A percentile compares a stretch with the other conserved stretches of the same genome.
phyloP scores from a whole-genome alignment of 2,888 invertebrate genomes.

The Ophion slaviceki region DNA sequence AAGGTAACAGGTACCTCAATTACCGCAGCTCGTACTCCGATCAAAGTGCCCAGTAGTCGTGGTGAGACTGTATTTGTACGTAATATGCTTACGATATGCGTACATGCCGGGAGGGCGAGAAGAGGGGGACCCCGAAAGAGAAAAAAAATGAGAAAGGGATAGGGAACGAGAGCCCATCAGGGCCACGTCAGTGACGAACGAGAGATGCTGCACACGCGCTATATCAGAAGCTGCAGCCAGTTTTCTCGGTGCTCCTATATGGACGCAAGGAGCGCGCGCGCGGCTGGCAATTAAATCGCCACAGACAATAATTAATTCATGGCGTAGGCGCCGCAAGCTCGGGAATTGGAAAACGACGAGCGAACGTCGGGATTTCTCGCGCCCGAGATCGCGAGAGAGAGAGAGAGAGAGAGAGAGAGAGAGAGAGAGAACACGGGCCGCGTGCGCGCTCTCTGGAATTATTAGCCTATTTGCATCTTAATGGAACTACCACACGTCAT shows the following conservation, averaged over 20 bases:
- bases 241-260: conserved; percentile 30
- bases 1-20: conserved; percentile 62
- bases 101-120: neutral
- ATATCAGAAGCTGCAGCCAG: conserved; percentile 37
- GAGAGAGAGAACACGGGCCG: conserved; percentile 64
- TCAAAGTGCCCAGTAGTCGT: conserved; percentile 42
- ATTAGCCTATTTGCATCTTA: conserved; percentile 83
- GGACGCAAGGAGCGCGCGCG: conserved; percentile 50
- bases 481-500: conserved; percentile 80
- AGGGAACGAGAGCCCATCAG: conserved; percentile 44
- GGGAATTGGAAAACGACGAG: conserved; percentile 77
- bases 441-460: conserved; percentile 76
- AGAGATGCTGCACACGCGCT: conserved; percentile 46
- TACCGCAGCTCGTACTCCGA: conserved; percentile 48
- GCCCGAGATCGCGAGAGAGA: conserved; percentile 66
- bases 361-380: conserved; percentile 61
- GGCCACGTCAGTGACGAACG: conserved; percentile 54
- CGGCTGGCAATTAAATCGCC: conserved; percentile 80
- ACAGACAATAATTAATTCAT: conserved; percentile 79
- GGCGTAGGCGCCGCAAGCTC: conserved; percentile 77
- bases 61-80: conserved; percentile 27
- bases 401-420: too few species aligned
- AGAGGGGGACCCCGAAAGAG: neutral
- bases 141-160: neutral
- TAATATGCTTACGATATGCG: conserved; percentile 37